A percentile compares a stretch with the other conserved stretches of the same genome.
Evolutionary conservation across 2,888 invertebrate genomes (phyloP).

Genomic region (Antheraea yamamai): DNA sequence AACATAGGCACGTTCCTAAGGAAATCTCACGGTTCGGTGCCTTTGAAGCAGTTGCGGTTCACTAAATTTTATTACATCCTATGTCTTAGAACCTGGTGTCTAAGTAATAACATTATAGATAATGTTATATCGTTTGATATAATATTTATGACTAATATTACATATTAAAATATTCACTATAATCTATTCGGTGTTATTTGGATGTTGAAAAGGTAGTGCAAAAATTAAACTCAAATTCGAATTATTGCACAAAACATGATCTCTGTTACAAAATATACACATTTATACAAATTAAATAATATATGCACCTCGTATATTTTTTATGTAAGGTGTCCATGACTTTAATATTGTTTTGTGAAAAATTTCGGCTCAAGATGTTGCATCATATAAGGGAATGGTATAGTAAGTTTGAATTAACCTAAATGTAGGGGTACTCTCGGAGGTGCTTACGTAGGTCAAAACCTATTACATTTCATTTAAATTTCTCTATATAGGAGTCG

Average conservation of each 20-base stretch:
- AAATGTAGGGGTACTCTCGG: constrained; percentile 40
- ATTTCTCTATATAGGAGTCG: constrained; percentile 26
- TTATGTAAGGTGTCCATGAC: background rate
- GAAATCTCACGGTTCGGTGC: constrained; percentile 46
- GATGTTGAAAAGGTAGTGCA: no score
- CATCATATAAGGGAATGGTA: background rate
- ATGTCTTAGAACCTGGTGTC: constrained; percentile 23
- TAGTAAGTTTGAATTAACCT: constrained; percentile 41
- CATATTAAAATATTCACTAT: no score
- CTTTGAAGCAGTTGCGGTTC: constrained; percentile 46
- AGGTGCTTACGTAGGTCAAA: no score
- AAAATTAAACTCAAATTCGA: no score
- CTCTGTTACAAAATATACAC: background rate
- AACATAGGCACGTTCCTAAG: constrained; percentile 17
- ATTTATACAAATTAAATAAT: background rate
- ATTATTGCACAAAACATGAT: background rate
- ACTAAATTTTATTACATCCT: constrained; percentile 57
- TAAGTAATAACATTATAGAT: background rate
- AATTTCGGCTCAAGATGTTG: background rate
- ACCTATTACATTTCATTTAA: no score
- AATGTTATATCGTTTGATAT: background rate
- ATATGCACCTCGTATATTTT: background rate
- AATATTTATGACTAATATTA: no score
- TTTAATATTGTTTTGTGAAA: background rate
- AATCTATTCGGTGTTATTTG: no score